Conservation (phyloP, 1,140 invertebrate genomes). For the Diploscapter pachys region DNA sequence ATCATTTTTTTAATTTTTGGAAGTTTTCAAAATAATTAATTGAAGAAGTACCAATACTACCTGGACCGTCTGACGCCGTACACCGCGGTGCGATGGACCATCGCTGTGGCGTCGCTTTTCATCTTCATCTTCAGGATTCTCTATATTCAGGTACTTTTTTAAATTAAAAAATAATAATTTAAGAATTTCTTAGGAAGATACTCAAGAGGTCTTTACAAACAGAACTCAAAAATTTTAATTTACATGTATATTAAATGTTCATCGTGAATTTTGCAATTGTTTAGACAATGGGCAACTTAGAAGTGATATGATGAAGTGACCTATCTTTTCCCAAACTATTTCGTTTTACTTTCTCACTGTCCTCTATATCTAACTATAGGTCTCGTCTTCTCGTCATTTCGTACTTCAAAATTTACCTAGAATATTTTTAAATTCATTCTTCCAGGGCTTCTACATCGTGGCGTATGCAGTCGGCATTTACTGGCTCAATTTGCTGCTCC, state of each 20-base stretch:
- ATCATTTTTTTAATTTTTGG: not conserved
- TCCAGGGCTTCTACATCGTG: constrained; percentile 91
- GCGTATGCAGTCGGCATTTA: constrained; percentile 98
- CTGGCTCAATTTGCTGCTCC: constrained; percentile 97
- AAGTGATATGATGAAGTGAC: too few species aligned
- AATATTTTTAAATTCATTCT: constrained; percentile 17
- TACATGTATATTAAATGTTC: too few species aligned
- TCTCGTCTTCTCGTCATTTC: not conserved
- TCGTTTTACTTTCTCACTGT: too few species aligned
- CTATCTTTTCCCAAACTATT: too few species aligned
- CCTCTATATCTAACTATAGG: too few species aligned
- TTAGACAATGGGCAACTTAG: too few species aligned
- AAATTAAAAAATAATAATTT: constrained; percentile 18
- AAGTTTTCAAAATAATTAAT: constrained; percentile 2
- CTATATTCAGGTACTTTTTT: constrained; percentile 34
- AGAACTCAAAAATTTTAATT: not conserved
- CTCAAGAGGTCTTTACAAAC: not conserved
- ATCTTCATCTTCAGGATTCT: constrained; percentile 42
- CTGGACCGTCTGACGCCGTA: constrained; percentile 57
- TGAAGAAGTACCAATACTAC: constrained; percentile 57
- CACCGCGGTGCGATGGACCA: constrained; percentile 50
- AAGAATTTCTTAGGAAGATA: constrained; percentile 17
- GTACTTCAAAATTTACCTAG: constrained; percentile 22
- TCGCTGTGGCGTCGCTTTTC: constrained; percentile 39
- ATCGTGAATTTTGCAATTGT: too few species aligned